Percentiles rank a stretch among this genome's conserved stretches.
These are phyloP conservation scores for Dorcus parallelipipedus DNA, from an alignment of 2,888 invertebrate species.

Conservation along the genomic window DNA sequence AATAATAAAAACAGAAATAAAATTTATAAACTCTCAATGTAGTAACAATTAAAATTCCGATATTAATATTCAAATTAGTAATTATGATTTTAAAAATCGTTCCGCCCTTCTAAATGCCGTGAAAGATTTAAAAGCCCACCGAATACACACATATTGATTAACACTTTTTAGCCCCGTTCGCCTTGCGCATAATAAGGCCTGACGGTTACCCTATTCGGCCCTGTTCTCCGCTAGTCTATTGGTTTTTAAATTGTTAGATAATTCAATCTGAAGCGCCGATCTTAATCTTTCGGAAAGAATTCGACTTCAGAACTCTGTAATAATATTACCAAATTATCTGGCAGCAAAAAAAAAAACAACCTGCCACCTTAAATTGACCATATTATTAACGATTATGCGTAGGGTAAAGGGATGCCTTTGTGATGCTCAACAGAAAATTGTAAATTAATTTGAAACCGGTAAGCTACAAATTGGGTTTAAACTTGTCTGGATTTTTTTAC, in stretches of 20 bases:
- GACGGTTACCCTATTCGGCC: slow-evolving; percentile 3
- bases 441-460: slow-evolving; percentile 11
- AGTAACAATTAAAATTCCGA: slow-evolving; percentile 20
- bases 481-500: no score
- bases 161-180: slow-evolving; percentile 21
- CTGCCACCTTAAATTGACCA: slow-evolving; percentile 10
- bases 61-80: slow-evolving; percentile 35
- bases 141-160: slow-evolving; percentile 21
- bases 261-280: slow-evolving; percentile 30
- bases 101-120: slow-evolving; percentile 23
- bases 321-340: no score
- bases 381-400: slow-evolving; percentile 9
- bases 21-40: background rate
- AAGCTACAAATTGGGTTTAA: slow-evolving; percentile 2
- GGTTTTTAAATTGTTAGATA: slow-evolving; percentile 32
- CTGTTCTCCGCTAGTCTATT: slow-evolving; percentile 18
- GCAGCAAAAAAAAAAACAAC: slow-evolving; percentile 2
- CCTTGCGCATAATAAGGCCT: slow-evolving; percentile 19
- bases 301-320: slow-evolving; percentile 14
- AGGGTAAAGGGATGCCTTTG: slow-evolving; percentile 1
- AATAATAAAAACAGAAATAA: no score
- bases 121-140: slow-evolving; percentile 21
- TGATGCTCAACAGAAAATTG: background rate
- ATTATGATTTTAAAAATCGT: slow-evolving; percentile 28
- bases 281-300: slow-evolving; percentile 24